Evolutionary conservation across 2,888 invertebrate species (phyloP).

Genomic region (Drosophila putrida): DNA sequence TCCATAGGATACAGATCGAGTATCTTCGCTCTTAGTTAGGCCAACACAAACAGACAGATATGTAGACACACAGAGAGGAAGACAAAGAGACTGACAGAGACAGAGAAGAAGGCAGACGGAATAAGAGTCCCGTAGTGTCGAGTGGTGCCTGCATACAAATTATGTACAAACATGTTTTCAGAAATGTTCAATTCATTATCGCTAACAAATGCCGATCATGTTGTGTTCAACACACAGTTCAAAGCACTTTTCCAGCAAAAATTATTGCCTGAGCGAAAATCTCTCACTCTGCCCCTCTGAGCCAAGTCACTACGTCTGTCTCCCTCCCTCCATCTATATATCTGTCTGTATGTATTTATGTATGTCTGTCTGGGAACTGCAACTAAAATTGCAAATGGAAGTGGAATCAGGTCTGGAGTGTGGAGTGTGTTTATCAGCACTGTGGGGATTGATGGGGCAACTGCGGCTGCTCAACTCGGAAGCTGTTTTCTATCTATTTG

Average conservation of each 20-base stretch:
- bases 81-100: conserved; percentile 24
- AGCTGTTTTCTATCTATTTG: conserved; percentile 57
- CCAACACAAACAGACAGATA: conserved; percentile 59
- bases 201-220: conserved; percentile 83
- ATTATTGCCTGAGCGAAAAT: conserved; percentile 64
- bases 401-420: conserved; percentile 44
- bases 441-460: conserved; percentile 43
- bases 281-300: conserved; percentile 4
- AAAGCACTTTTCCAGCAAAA: conserved; percentile 79
- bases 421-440: conserved; percentile 39
- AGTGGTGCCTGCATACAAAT: conserved; percentile 77
- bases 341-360: conserved; percentile 22
- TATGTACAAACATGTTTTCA: conserved; percentile 82
- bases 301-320: background rate
- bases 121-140: conserved; percentile 45
- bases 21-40: conserved; percentile 73
- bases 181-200: conserved; percentile 83
- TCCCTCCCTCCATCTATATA: conserved; percentile 9
- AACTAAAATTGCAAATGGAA: conserved; percentile 48
- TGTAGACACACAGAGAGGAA: conserved; percentile 24
- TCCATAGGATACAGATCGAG: conserved; percentile 72
- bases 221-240: conserved; percentile 77
- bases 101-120: conserved; percentile 8
- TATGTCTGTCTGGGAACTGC: conserved; percentile 18
- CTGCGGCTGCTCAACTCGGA: conserved; percentile 54